Percentiles rank a stretch among this genome's conserved stretches.
These are phyloP conservation scores for Cygnus atratus DNA, from an alignment of 2,113 vertebrate genomes.

Conservation along the genomic window DNA sequence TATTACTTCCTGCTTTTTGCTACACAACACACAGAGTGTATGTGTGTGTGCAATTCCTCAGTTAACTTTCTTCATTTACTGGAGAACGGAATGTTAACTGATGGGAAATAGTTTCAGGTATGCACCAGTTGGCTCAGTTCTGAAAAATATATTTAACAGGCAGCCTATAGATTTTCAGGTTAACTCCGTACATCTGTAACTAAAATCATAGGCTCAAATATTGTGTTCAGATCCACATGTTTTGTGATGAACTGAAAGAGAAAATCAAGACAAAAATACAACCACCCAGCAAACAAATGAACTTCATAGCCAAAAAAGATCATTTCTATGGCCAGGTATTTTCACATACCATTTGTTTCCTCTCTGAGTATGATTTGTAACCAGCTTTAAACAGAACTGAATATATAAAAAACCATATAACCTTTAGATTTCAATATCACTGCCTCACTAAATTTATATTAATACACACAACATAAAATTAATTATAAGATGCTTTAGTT, in stretches of 20 bases:
- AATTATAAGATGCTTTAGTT: not conserved
- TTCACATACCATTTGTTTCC: not conserved
- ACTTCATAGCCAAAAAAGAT: not conserved
- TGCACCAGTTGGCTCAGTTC: not conserved
- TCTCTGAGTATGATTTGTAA: not conserved
- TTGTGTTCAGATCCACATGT: not conserved
- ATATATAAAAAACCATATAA: not conserved
- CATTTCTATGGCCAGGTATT: not conserved
- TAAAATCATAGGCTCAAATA: not conserved
- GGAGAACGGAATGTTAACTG: not conserved
- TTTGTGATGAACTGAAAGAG: not conserved
- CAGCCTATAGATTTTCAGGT: not conserved
- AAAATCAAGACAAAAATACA: not conserved
- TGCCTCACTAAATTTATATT: not conserved
- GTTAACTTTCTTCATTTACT: not conserved
- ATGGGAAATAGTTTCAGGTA: not conserved
- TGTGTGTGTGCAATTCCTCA: not conserved
- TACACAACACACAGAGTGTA: not conserved
- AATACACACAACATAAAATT: not conserved
- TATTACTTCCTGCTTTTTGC: not conserved
- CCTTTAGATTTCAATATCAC: not conserved
- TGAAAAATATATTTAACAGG: not conserved
- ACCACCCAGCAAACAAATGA: not conserved
- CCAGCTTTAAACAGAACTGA: not conserved
- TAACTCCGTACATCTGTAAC: not conserved